Conservation (phyloP, 2,888 invertebrate genomes). For the Itoplectis maculator region DNA sequence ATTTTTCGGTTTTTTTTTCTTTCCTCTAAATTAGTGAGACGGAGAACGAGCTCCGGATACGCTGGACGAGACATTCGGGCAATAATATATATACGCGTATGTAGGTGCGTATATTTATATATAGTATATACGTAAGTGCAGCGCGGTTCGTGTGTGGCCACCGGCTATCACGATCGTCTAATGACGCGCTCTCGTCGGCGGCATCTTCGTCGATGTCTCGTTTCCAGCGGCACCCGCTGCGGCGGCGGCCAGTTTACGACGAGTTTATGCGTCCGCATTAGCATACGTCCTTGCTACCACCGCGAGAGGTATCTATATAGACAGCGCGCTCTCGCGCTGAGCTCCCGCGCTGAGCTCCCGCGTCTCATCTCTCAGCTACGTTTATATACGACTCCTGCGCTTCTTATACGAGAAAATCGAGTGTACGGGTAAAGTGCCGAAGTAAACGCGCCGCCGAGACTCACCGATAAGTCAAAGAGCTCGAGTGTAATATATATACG, state of each 20-base stretch:
- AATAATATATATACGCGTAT: neutral
- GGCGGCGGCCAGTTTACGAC: slow-evolving; percentile 63
- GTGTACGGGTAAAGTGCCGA: slow-evolving; percentile 25
- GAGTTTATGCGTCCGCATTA: slow-evolving; percentile 70
- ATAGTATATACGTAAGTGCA: neutral
- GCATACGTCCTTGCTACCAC: slow-evolving; percentile 73
- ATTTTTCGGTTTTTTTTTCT: neutral
- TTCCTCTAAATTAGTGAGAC: neutral
- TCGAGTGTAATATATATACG: neutral
- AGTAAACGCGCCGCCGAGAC: slow-evolving; percentile 40
- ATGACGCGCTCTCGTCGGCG: slow-evolving; percentile 59
- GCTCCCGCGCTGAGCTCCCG: too few species aligned
- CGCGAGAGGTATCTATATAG: slow-evolving; percentile 50
- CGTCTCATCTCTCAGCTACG: slow-evolving; percentile 30
- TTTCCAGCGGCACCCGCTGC: slow-evolving; percentile 54
- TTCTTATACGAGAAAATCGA: neutral
- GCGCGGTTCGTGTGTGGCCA: slow-evolving; percentile 10
- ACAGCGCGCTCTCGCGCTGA: too few species aligned
- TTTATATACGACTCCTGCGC: slow-evolving; percentile 3
- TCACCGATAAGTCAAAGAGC: slow-evolving; percentile 27
- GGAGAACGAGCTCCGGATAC: slow-evolving; percentile 2
- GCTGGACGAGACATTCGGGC: neutral
- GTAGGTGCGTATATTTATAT: neutral
- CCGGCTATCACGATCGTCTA: slow-evolving; percentile 64
- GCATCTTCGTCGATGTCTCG: slow-evolving; percentile 58